Evolutionary conservation across 2,888 invertebrate genomes (phyloP).

Genomic region (Priocnemis perturbator): DNA sequence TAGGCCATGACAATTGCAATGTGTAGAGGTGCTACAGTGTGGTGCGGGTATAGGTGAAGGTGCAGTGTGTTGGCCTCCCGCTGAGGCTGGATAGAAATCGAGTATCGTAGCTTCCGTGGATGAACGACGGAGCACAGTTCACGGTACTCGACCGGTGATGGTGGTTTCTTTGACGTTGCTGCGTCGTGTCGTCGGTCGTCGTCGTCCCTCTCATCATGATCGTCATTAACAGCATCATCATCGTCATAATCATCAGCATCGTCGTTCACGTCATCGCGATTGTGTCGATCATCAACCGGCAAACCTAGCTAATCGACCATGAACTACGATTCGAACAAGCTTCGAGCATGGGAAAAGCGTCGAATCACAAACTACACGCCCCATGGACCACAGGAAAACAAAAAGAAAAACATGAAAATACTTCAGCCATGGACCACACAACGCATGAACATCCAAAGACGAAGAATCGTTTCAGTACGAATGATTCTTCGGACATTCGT

Average conservation of each 20-base stretch:
- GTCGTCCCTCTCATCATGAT: slow-evolving; percentile 17
- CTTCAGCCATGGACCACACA: too few species aligned
- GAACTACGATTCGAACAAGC: neutral
- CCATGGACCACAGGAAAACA: too few species aligned
- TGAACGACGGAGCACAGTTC: slow-evolving; percentile 19
- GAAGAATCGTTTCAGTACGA: too few species aligned
- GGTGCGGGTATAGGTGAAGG: slow-evolving; percentile 67
- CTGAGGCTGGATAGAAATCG: slow-evolving; percentile 51
- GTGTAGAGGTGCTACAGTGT: slow-evolving; percentile 75
- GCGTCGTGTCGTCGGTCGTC: slow-evolving; percentile 51
- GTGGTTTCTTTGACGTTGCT: slow-evolving; percentile 49
- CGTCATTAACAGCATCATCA: slow-evolving; percentile 2
- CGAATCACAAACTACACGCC: too few species aligned
- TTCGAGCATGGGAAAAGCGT: too few species aligned
- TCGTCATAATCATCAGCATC: slow-evolving; percentile 26
- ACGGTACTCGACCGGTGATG: slow-evolving; percentile 37
- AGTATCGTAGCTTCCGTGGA: slow-evolving; percentile 43
- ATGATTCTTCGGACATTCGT: slow-evolving; percentile 7
- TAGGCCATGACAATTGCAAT: slow-evolving; percentile 87
- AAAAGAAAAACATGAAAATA: too few species aligned
- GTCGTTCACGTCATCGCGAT: slow-evolving; percentile 23
- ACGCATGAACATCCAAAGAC: too few species aligned
- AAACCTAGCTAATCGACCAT: too few species aligned
- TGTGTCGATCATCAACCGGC: too few species aligned
- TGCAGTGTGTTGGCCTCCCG: slow-evolving; percentile 57